Conservation (phyloP, 1,140 invertebrate genomes). For the Thaumatotibia leucotreta region DNA sequence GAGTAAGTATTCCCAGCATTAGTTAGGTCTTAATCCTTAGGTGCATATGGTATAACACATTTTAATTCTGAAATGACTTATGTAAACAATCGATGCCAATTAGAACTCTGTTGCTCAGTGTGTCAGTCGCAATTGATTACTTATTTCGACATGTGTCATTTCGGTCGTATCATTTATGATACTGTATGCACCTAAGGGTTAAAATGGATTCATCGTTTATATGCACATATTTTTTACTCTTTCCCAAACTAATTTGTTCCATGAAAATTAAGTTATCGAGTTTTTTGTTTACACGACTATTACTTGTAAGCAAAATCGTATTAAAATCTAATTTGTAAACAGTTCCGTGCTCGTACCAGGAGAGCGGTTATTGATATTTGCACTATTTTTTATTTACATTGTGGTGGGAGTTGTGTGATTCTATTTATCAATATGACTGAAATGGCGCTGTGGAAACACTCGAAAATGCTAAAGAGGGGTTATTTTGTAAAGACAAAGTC, state of each 20-base stretch:
- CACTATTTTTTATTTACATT: constrained; percentile 14
- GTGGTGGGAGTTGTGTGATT: constrained; percentile 13
- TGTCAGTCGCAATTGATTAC: no score
- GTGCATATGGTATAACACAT: no score
- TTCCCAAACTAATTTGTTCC: neutral
- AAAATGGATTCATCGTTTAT: no score
- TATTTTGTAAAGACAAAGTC: neutral
- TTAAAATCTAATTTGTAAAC: neutral
- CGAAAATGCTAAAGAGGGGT: neutral
- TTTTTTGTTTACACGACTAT: neutral
- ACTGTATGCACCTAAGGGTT: no score
- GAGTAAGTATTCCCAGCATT: neutral
- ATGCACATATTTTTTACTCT: neutral
- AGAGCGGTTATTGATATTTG: neutral
- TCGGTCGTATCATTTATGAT: no score
- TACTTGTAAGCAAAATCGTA: neutral
- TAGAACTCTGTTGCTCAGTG: no score
- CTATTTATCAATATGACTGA: constrained; percentile 1
- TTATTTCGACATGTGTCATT: no score
- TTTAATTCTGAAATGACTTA: no score
- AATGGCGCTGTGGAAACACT: constrained; percentile 6
- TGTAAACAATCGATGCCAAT: no score
- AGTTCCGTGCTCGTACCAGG: neutral
- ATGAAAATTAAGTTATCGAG: neutral
- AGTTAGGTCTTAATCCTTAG: no score